Evolutionary conservation across 2,888 invertebrate species (phyloP), one percentile per base, ranked within the genome.

Genomic region (Dendrolimus houi): DNA sequence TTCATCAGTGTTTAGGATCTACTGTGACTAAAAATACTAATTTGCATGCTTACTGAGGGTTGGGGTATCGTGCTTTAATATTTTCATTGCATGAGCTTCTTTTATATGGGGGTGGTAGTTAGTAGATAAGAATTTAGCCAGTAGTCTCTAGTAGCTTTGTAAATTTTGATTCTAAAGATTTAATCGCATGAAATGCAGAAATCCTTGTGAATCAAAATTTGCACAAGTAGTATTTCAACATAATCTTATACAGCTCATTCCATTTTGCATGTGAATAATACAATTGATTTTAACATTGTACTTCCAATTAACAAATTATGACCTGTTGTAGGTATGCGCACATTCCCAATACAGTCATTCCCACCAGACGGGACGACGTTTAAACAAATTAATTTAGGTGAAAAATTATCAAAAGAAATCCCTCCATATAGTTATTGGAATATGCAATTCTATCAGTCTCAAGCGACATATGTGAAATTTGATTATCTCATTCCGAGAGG

Each of bases 371-470:
- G 97, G 67, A 97, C 97, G 69, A 97, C 97, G 57, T 97, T 97
- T 87, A 95, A 95, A 72, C 97, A 97, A 92, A 96, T 98, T 74
- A 93, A 95, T 67, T 91, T 98, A 77, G 97, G 97, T 66, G 95
- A 97, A 86, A 94, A 96, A 79, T 92, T 97, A 73, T 95, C 96
- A 73, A 95, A 96, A 87, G 95, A 96, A 90, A 96, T 99, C 79
- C 95, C 96, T 75, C 95, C 98, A 64, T 97, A 98, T 89, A 96
- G 97, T 80, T 98, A 98, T 86, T 98, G 98, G 98, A 97, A 98
- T 87, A 96, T 98, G 94, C 97, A 98, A 87, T 98, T 99, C 87
- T 97, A 96, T 88, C 98, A 98, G 86, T 96, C 96, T 61, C 96
- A 97, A 87, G 95, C 98, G 57, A 96, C 97, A 55, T 98, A 97